These are phyloP conservation scores for Eledona agricola DNA, from an alignment of 2,888 invertebrate genomes.

Conservation along the genomic window DNA sequence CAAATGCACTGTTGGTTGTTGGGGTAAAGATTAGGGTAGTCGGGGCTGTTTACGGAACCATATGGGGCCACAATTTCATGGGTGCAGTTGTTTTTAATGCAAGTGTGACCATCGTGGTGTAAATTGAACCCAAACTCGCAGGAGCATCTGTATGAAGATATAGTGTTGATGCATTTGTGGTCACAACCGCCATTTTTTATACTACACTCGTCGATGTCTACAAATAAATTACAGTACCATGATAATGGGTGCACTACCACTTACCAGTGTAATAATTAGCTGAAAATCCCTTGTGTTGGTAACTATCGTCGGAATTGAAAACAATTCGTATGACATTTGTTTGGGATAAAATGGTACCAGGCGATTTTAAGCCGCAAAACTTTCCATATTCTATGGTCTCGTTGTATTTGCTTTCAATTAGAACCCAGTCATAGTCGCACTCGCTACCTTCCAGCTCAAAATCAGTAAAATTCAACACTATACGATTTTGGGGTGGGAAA, in stretches of 20 bases:
- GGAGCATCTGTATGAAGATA: conserved; percentile 89
- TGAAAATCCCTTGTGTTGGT: conserved; percentile 94
- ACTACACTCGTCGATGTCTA: conserved; percentile 95
- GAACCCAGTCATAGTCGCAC: conserved; percentile 96
- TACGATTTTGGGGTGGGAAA: conserved; percentile 89
- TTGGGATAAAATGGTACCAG: conserved; percentile 89
- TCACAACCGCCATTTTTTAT: conserved; percentile 92
- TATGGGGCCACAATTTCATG: conserved; percentile 85
- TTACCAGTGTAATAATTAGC: conserved; percentile 88
- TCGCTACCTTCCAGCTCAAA: conserved; percentile 96
- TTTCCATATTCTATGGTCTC: conserved; percentile 84
- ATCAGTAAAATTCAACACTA: conserved; percentile 95
- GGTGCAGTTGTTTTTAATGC: conserved; percentile 97
- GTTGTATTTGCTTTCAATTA: conserved; percentile 81
- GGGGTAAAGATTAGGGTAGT: conserved; percentile 94
- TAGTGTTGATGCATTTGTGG: conserved; percentile 93
- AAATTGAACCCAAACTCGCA: conserved; percentile 95
- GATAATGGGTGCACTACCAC: conserved; percentile 6
- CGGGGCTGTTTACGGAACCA: conserved; percentile 86
- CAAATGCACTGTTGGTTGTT: conserved; percentile 94
- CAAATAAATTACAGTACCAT: conserved; percentile 39
- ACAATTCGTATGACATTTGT: conserved; percentile 87
- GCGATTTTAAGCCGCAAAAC: conserved; percentile 86
- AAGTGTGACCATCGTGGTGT: conserved; percentile 92
- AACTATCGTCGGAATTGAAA: conserved; percentile 95